Base-by-base conservation (phyloP, 1,140 invertebrate genomes). In the Formica exsecta region DNA sequence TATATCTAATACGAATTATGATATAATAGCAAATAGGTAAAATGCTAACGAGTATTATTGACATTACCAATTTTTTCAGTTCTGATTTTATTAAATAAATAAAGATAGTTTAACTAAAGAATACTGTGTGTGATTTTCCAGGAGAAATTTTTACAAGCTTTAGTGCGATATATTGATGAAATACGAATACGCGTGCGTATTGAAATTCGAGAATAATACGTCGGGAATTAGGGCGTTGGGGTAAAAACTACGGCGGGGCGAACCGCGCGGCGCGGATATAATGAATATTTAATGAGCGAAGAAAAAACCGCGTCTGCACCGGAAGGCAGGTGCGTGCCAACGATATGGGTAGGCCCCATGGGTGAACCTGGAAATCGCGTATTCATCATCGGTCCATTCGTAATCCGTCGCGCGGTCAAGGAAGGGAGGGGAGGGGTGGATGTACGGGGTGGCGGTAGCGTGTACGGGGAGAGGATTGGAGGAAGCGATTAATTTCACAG, bases 401-500 rank as follows among this genome's bases (percentile, higher is more conserved):
- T 86, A 91, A 91, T 86, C 90, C 85, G 86, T 86, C 86, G 86
- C 74, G 79, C 75, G 89, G 76, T 87, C 86, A 87, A 90, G 65
- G 48, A 70, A 76, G 48, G 48, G 16, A 51, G 48, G 5, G 48
- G 5, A 19, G 48, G 13, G 48, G 79, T 38, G 22, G 71, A 79
- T 68, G 66, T n/a, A 48, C 36, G 61, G 29, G 38, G 19, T 29
- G 29, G 19, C 25, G 65, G 11, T 62, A 22, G 73, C 81, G 59
- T 77, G 62, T 16, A 61, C 5, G 16, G 70, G 76, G 64, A 41
- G 29, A 66, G 61, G 59, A 51, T 51, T 32, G 57, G 87, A 89
- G 68, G 68, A 85, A 85, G 90, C 92, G 91, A 94, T 94, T 94
- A 94, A 94, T 94, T 93, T 93, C 88, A 90, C 86, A 92, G 86